Evolutionary conservation across 2,888 invertebrate genomes (phyloP), one percentile per base, ranked within the genome.

Genomic region (Andrena marginata): DNA sequence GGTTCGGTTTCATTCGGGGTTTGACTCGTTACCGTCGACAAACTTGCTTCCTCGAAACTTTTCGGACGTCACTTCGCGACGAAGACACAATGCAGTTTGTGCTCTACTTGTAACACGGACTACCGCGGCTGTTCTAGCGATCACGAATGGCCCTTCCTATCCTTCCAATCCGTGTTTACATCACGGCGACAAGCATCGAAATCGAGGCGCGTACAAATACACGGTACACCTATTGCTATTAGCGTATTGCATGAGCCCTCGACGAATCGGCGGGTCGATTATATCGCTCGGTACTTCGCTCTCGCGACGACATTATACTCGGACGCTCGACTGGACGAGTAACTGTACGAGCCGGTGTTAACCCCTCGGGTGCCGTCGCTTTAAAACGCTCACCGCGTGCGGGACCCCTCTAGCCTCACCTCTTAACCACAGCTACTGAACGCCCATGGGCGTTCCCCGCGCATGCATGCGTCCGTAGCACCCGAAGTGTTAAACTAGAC

Each of bases 211-310:
- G 33, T 75, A 63, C 33, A 74, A 68, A 68, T 63, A 74, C 68
- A 56, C 68, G 35, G 42, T 67, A 54, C 54, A 78, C 16, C 78
- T 78, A 78, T 78, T 78, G 78, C 75, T 78, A 71, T 67, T 51
- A 71, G 51, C 31, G 76, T 77, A 77, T 80, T 77, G 80, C 77
- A 48, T 77, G 23, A 33, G 16, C 23, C 33, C 42, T 48, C 31
- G 77, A 54, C 20, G 51, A 33, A 20, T 51, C 42, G 5, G 51
- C 49, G 26, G 70, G 42, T 71, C 60, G 49, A 54, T 73, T 31
- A 5, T 10, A 20, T 33, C 23, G 42, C 16, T 2, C 6, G 35
- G 51, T 29, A 73, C 42, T 42, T 42, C 42, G 42, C 42, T 42
- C 42, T 42, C 42, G 42, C 42, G 16, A 42, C 42, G 42, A 42